Conservation (phyloP, 2,113 vertebrate genomes). For the Anoplopoma fimbria region DNA sequence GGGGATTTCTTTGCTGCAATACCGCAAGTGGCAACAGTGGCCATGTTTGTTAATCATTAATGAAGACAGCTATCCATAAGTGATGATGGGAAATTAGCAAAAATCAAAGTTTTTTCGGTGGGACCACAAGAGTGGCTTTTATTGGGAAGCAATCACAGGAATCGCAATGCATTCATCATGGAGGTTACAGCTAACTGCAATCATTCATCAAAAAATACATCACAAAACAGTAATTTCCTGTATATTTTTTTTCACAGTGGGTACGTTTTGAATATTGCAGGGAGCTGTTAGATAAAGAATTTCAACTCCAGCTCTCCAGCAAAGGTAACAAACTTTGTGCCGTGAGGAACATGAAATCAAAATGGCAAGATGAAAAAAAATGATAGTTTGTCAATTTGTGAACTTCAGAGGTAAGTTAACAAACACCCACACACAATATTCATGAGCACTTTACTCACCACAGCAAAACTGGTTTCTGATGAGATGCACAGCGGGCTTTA, state of each 20-base stretch:
- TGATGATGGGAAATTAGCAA: background rate
- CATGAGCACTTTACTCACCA: background rate
- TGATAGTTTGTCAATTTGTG: background rate
- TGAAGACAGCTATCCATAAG: background rate
- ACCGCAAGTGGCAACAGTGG: too few species aligned
- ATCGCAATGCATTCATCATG: background rate
- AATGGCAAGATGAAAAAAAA: too few species aligned
- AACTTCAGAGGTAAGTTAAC: background rate
- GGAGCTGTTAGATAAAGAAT: background rate
- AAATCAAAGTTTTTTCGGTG: background rate
- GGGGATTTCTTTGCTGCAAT: too few species aligned
- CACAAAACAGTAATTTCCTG: background rate
- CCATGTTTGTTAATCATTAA: background rate
- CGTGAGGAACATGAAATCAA: too few species aligned
- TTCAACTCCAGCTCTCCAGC: background rate
- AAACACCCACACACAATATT: background rate
- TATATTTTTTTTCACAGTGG: background rate
- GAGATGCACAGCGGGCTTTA: background rate
- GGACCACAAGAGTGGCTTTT: background rate
- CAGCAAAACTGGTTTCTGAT: background rate
- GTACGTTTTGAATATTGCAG: background rate
- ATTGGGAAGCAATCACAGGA: background rate
- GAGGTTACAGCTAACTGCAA: background rate
- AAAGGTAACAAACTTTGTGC: background rate
- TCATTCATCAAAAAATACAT: background rate